Evolutionary conservation across 30 jellyfish, hydroid and myxozoan species (phyloP).

Genomic region (Pelagia noctiluca): DNA sequence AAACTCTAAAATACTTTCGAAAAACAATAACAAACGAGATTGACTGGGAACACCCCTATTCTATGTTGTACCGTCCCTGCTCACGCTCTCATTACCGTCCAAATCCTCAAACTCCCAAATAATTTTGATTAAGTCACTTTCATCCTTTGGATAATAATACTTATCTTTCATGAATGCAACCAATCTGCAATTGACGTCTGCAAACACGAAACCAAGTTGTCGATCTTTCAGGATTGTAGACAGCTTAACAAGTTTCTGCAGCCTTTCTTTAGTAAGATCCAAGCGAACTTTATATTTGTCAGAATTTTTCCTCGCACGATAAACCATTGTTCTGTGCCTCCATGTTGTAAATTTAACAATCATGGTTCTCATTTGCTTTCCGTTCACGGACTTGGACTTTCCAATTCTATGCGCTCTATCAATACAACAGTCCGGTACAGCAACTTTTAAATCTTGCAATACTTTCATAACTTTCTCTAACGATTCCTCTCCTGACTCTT

Average conservation of each 20-base stretch:
- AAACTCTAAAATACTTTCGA: no score
- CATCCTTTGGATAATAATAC: slow-evolving; percentile 35
- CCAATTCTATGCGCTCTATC: slow-evolving; percentile 15
- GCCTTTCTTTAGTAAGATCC: slow-evolving; percentile 38
- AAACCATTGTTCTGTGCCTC: slow-evolving; percentile 33
- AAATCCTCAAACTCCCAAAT: no score
- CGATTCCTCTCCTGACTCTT: no score
- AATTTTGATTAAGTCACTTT: no score
- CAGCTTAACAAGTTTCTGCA: slow-evolving; percentile 58
- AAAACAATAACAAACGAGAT: no score
- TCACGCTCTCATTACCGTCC: no score
- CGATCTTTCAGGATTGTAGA: slow-evolving; percentile 21
- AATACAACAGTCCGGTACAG: neutral
- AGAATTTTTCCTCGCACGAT: slow-evolving; percentile 42
- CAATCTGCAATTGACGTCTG: slow-evolving; percentile 30
- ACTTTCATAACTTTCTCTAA: slow-evolving; percentile 12
- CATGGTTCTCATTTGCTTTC: slow-evolving; percentile 32
- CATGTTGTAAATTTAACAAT: slow-evolving; percentile 39
- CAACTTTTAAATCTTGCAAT: slow-evolving; percentile 29
- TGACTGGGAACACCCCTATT: no score
- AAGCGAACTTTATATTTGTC: slow-evolving; percentile 1
- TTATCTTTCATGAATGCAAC: slow-evolving; percentile 41
- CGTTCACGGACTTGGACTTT: slow-evolving; percentile 15
- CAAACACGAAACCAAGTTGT: slow-evolving; percentile 42
- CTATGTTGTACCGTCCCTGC: no score